phyloP scores from a whole-genome alignment of 1,140 invertebrate genomes.

The Rhizoglyphus robini region DNA sequence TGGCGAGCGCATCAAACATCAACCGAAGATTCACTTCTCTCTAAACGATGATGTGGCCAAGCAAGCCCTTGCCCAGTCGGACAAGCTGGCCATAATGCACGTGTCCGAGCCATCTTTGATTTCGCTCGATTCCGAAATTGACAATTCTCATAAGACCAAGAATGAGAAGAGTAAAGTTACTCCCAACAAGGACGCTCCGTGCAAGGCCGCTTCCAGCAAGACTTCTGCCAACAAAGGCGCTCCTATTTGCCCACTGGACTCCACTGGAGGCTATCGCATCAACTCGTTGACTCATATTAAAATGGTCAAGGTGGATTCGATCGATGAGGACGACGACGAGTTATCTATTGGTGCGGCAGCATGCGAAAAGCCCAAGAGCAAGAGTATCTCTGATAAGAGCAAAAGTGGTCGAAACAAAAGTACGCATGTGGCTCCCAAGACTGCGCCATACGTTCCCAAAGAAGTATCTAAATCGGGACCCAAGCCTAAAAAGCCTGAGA shows the following conservation, averaged over 20 bases:
- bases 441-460: too few species aligned
- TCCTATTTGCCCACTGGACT: neutral
- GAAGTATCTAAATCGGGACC: too few species aligned
- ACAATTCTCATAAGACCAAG: neutral
- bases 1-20: neutral
- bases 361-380: too few species aligned
- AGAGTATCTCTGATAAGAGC: too few species aligned
- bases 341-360: too few species aligned
- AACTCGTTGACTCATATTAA: neutral
- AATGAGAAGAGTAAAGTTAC: neutral
- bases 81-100: neutral
- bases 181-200: too few species aligned
- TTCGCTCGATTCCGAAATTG: neutral
- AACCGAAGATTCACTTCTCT: neutral
- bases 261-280: neutral
- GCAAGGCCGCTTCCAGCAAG: too few species aligned
- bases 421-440: too few species aligned
- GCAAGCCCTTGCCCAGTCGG: neutral
- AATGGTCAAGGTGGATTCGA: neutral
- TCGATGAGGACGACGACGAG: neutral
- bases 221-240: too few species aligned
- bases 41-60: neutral
- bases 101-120: neutral
- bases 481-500: too few species aligned
- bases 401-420: too few species aligned